These are phyloP conservation scores for Montipora cactus DNA, from an alignment of 64 coral and sea anemone genomes.

Conservation along the genomic window DNA sequence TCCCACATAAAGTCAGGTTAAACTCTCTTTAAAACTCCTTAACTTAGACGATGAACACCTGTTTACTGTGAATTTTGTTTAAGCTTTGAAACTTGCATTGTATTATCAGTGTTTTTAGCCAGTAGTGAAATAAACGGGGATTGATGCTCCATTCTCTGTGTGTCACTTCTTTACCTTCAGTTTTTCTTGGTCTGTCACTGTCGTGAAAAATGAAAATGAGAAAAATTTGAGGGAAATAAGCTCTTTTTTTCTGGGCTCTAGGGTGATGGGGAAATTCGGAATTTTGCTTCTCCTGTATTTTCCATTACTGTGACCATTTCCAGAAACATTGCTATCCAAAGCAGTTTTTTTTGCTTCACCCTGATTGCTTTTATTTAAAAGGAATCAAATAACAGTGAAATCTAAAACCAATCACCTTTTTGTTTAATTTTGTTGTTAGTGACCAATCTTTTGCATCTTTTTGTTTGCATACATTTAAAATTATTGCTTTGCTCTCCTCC, in stretches of 20 bases:
- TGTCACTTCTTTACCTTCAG: background rate
- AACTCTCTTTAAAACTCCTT: background rate
- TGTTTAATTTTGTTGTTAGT: too few species aligned
- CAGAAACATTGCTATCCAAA: background rate
- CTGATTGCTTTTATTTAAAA: too few species aligned
- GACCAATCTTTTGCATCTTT: background rate
- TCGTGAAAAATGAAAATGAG: background rate
- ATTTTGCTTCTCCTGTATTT: background rate
- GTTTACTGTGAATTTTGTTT: background rate
- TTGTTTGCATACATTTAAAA: background rate
- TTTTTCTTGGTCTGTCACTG: background rate
- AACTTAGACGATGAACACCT: background rate
- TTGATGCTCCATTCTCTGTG: slow-evolving; percentile 4
- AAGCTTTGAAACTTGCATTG: background rate
- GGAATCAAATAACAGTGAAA: too few species aligned
- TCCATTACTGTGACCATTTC: background rate
- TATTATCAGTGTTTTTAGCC: slow-evolving; percentile 15
- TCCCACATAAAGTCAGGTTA: background rate
- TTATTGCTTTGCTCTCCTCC: background rate
- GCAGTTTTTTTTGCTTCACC: too few species aligned
- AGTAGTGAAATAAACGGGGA: slow-evolving; percentile 51
- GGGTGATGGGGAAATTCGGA: background rate
- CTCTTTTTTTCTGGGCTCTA: background rate
- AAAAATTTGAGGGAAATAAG: too few species aligned
- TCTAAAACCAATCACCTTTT: too few species aligned